These are phyloP conservation scores for Petrocephalus sullivani DNA, from an alignment of 2,797 vertebrate genomes.

Conservation along the genomic window DNA sequence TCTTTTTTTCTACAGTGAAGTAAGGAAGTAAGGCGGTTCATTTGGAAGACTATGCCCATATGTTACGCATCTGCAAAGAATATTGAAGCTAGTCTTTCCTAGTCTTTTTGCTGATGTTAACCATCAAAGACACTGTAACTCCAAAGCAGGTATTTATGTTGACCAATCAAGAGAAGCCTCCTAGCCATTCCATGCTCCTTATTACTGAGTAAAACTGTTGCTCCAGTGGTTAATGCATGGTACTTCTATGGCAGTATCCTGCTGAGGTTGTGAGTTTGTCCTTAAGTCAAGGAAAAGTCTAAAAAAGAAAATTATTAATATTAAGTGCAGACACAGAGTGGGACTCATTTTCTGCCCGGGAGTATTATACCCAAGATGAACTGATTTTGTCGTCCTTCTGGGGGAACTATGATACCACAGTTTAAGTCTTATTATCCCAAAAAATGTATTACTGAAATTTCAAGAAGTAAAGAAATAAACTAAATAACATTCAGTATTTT, in stretches of 20 bases:
- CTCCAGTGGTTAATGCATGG: background rate
- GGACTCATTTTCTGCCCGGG: too few species aligned
- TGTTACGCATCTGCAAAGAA: too few species aligned
- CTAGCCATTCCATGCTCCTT: too few species aligned
- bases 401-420: background rate
- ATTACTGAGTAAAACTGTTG: accelerated
- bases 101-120: too few species aligned
- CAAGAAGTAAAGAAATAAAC: too few species aligned
- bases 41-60: background rate
- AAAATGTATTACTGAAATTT: too few species aligned
- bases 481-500: background rate
- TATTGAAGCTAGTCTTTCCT: background rate
- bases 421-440: too few species aligned
- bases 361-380: too few species aligned
- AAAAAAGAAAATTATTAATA: background rate
- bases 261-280: background rate
- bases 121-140: too few species aligned
- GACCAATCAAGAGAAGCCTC: too few species aligned
- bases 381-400: background rate
- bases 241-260: background rate
- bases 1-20: background rate
- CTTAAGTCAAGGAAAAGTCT: background rate
- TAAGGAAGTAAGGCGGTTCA: background rate
- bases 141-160: too few species aligned
- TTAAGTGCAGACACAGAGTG: background rate